These are phyloP conservation scores for Eulithis prunata DNA, from an alignment of 2,888 invertebrate species.

Conservation along the genomic window DNA sequence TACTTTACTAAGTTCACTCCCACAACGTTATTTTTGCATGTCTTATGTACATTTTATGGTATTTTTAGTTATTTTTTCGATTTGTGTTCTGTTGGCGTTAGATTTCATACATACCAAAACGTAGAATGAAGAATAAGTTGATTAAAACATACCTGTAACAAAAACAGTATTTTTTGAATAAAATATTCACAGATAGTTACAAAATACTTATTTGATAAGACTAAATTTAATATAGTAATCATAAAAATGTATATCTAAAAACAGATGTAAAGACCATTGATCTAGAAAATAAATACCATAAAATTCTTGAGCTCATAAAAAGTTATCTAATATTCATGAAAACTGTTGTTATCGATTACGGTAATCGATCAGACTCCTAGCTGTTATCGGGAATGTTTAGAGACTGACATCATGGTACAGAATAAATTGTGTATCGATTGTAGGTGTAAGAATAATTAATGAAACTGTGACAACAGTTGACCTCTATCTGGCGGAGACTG, in stretches of 20 bases:
- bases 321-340: conserved; percentile 19
- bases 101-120: conserved; percentile 8
- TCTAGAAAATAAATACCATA: too few relatives aligned
- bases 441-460: conserved; percentile 48
- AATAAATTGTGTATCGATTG: conserved; percentile 41
- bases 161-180: not conserved
- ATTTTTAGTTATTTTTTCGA: too few relatives aligned
- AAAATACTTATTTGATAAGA: too few relatives aligned
- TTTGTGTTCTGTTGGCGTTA: too few relatives aligned
- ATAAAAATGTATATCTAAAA: too few relatives aligned
- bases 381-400: conserved; percentile 52
- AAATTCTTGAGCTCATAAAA: conserved; percentile 8
- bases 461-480: conserved; percentile 14
- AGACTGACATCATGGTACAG: conserved; percentile 51
- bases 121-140: not conserved
- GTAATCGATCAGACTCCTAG: conserved; percentile 34
- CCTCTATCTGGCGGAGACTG: conserved; percentile 20
- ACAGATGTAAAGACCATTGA: too few relatives aligned
- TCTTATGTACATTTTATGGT: too few relatives aligned
- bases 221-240: too few relatives aligned
- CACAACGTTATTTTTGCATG: too few relatives aligned
- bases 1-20: too few relatives aligned
- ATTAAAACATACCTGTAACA: conserved; percentile 30
- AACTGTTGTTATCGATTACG: conserved; percentile 25
- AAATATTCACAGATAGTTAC: not conserved